Evolutionary conservation across 92 coral and sea anemone species (phyloP).

Genomic region (Epizoanthus ramosus): DNA sequence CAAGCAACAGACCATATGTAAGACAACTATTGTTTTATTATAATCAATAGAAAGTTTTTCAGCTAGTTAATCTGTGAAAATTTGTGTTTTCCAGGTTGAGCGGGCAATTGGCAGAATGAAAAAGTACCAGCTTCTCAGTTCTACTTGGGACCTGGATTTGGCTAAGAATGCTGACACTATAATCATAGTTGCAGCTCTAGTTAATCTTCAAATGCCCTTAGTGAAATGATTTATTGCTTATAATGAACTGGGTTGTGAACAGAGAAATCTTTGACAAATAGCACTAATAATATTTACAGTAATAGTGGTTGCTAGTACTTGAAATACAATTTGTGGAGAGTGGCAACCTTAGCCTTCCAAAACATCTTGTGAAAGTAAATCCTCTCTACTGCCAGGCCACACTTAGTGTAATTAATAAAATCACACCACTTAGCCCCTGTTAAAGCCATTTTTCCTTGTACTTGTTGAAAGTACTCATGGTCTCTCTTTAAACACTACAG

Average conservation of each 20-base stretch:
- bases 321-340: conserved; percentile 14
- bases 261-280: background rate
- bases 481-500: conserved; percentile 30
- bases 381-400: conserved; percentile 27
- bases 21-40: too few species aligned
- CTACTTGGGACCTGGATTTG: conserved; percentile 32
- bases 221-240: background rate
- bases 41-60: too few species aligned
- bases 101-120: conserved; percentile 62
- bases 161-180: conserved; percentile 42
- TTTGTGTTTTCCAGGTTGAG: conserved; percentile 41
- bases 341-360: conserved; percentile 23
- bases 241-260: conserved; percentile 14
- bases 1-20: too few species aligned
- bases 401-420: conserved; percentile 10
- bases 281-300: background rate
- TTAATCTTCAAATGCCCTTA: conserved; percentile 24
- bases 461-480: conserved; percentile 22
- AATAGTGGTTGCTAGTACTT: conserved; percentile 21
- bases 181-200: conserved; percentile 42
- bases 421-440: conserved; percentile 27
- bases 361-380: conserved; percentile 13
- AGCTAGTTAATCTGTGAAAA: too few species aligned
- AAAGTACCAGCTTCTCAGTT: conserved; percentile 31
- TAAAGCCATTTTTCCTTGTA: conserved; percentile 15